A percentile compares a stretch with the other conserved stretches of the same genome.
Conservation (phyloP, 2,113 vertebrate species). For the Gadus chalcogrammus region DNA sequence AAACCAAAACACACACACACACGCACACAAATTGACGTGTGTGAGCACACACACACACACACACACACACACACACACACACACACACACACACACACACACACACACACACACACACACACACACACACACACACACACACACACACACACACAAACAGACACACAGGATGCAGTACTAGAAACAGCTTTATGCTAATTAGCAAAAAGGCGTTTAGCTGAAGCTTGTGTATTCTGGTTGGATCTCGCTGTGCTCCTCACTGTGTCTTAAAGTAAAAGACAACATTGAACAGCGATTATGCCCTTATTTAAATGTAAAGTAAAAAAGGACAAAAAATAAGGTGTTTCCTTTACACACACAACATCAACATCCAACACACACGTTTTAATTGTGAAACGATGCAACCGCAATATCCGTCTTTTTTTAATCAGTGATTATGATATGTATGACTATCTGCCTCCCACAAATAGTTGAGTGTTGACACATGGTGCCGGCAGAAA, state of each 20-base stretch:
- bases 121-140: no score
- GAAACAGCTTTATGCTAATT: slow-evolving; percentile 67
- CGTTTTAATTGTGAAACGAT: background rate
- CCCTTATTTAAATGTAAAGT: no score
- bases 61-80: no score
- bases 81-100: no score
- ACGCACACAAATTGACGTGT: no score
- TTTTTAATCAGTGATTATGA: background rate
- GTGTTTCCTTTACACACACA: no score
- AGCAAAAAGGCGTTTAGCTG: slow-evolving; percentile 49
- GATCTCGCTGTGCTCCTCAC: slow-evolving; percentile 23
- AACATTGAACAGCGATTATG: slow-evolving; percentile 13
- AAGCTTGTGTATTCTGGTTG: slow-evolving; percentile 25
- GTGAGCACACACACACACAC: no score
- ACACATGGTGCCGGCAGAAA: slow-evolving; percentile 17
- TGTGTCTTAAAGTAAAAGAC: slow-evolving; percentile 38
- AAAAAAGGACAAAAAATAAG: no score
- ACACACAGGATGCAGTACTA: background rate
- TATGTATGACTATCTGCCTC: background rate
- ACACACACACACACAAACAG: no score
- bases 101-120: no score
- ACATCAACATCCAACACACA: background rate
- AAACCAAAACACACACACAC: no score
- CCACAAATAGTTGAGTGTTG: background rate
- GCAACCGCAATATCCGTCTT: background rate